Evolutionary conservation across 2,113 vertebrate species (phyloP).

Genomic region (Thamnaconus septentrionalis): DNA sequence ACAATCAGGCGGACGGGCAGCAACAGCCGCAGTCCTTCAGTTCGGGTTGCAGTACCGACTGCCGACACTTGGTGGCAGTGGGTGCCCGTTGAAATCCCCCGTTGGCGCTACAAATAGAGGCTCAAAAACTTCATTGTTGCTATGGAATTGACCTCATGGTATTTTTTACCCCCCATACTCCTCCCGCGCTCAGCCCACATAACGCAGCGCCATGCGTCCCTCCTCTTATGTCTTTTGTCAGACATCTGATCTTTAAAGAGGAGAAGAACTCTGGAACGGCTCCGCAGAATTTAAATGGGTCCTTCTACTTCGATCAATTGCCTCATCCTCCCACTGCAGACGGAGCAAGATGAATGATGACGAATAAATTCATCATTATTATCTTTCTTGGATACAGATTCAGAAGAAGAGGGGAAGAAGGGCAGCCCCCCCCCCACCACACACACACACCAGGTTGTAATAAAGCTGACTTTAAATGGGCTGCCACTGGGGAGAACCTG

Average conservation of each 20-base stretch:
- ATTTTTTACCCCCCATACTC: not conserved
- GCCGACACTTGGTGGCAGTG: conserved; percentile 76
- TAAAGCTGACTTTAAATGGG: conserved; percentile 12
- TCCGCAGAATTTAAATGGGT: conserved; percentile 53
- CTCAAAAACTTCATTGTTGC: conserved; percentile 64
- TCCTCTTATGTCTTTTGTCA: conserved; percentile 64
- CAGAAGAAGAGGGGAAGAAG: not conserved
- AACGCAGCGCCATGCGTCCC: conserved; percentile 44
- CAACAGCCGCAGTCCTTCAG: conserved; percentile 26
- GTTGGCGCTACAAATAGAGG: conserved; percentile 16
- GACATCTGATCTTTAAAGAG: conserved; percentile 62
- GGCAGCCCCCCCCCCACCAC: too few relatives aligned
- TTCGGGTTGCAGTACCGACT: conserved; percentile 42
- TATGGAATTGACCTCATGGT: conserved; percentile 75
- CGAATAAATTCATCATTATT: conserved; percentile 41
- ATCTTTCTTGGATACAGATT: conserved; percentile 20
- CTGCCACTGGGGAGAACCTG: conserved; percentile 34
- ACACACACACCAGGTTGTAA: conserved; percentile 1
- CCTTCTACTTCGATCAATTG: conserved; percentile 43
- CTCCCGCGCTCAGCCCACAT: conserved; percentile 19
- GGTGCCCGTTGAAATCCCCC: conserved; percentile 45
- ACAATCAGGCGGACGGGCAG: conserved; percentile 10
- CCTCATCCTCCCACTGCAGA: conserved; percentile 28
- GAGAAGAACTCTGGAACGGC: conserved; percentile 56
- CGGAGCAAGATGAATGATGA: conserved; percentile 1